Evolutionary conservation across 2,113 vertebrate species (phyloP).

Genomic region (Crotalus tigris): DNA sequence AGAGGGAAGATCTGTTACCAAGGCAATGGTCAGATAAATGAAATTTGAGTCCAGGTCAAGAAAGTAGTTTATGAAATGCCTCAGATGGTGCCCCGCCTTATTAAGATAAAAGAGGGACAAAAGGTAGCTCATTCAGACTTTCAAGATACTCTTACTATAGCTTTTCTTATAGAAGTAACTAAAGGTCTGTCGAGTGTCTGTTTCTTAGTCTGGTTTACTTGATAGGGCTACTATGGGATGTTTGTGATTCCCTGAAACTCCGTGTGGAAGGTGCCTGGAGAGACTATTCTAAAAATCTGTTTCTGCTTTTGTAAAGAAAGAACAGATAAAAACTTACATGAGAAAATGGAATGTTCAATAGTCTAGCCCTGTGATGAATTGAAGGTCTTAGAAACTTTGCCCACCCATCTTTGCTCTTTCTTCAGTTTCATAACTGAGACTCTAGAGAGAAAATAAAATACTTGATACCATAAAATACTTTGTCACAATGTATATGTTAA

Average conservation of each 20-base stretch:
- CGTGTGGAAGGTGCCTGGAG: neutral
- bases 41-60: neutral
- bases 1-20: neutral
- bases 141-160: neutral
- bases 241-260: neutral
- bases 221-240: neutral
- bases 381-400: neutral
- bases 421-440: neutral
- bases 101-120: neutral
- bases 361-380: neutral
- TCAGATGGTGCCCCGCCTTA: neutral
- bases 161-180: neutral
- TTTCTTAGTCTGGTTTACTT: neutral
- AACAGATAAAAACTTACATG: neutral
- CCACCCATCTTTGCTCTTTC: neutral
- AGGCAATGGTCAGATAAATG: neutral
- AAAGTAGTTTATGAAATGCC: neutral
- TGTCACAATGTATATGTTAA: neutral
- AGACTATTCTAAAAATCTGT: neutral
- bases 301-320: neutral
- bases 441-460: neutral
- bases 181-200: fast-evolving
- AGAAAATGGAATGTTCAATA: neutral
- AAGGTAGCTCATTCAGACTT: neutral
- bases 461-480: neutral